Evolutionary conservation across 2,888 invertebrate genomes (phyloP), one percentile per base, ranked within the genome.

Genomic region (Harpalus rubripes): DNA sequence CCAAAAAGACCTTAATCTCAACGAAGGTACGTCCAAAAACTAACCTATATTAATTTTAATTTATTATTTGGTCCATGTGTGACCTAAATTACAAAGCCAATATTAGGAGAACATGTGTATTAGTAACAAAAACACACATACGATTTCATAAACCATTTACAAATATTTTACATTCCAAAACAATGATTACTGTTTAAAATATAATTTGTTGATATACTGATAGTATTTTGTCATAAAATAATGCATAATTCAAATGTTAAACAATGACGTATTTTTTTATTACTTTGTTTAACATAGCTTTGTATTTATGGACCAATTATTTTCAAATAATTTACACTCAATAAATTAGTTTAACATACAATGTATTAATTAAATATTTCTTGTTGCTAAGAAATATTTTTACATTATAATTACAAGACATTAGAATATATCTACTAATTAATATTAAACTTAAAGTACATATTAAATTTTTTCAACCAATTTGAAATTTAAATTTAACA

Each of bases 91-190:
- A 52, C 44, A 52, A 52, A 52, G 44, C 44, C 44, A 52, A 52
- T 52, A 52, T 52, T 52, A 52, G 44, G 12, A 52, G 12, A 52
- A 52, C 44, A 52, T 52, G 44, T 52, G 44, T 52, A 4, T 52
- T 52, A 52, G 44, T 52, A 52, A 52, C 12, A 52, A 2, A 52
- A 52, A 52, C 44, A 52, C 12, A 74, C 84, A 83, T 58, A 76
- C 26, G 78, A 85, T 86, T 86, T 84, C 85, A 85, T 85, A 84
- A 87, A 86, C 88, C 87, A 88, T 88, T 88, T 85, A 85, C 86
- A 86, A 86, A 87, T 87, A 87, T 87, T 86, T 87, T 87, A 52
- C 44, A 52, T 52, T 52, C 44, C 44, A 52, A 52, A 52, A 52
- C 44, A 52, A 52, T 52, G 7, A 52, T 52, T 52, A 52, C 12